Percentiles rank a stretch among this genome's conserved stretches.
Conservation (phyloP, 2,113 vertebrate genomes). For the sheep (Ovis aries) region DNA sequence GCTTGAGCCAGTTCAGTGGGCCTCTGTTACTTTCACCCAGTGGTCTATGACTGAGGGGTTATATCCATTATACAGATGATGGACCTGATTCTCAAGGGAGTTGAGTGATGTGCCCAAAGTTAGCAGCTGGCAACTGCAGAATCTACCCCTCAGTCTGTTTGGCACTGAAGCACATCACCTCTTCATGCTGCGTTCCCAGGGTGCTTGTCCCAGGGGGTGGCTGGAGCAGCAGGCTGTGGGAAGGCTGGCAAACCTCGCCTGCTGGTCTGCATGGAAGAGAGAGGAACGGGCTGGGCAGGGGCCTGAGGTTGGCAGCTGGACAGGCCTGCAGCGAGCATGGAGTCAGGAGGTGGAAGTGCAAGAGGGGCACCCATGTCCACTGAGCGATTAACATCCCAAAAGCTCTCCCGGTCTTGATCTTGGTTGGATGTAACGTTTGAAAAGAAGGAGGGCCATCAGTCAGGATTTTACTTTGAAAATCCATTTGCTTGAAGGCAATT, state of each 20-base stretch:
- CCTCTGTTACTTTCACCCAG: not conserved
- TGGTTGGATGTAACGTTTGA: not conserved
- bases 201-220: not conserved
- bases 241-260: not conserved
- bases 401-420: not conserved
- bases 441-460: not conserved
- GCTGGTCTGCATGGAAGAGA: not conserved
- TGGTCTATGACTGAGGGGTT: not conserved
- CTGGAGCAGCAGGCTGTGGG: not conserved
- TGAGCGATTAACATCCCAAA: not conserved
- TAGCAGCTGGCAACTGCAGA: not conserved
- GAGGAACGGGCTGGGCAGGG: not conserved
- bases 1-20: not conserved
- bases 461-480: not conserved
- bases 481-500: not conserved
- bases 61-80: not conserved
- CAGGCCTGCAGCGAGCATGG: not conserved
- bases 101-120: not conserved
- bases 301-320: not conserved
- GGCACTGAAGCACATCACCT: not conserved
- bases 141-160: not conserved
- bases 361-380: not conserved
- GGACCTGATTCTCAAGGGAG: not conserved
- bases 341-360: not conserved
- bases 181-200: not conserved